Conservation (phyloP, 1,140 invertebrate genomes). For the Anagrus nilaparvatae region DNA sequence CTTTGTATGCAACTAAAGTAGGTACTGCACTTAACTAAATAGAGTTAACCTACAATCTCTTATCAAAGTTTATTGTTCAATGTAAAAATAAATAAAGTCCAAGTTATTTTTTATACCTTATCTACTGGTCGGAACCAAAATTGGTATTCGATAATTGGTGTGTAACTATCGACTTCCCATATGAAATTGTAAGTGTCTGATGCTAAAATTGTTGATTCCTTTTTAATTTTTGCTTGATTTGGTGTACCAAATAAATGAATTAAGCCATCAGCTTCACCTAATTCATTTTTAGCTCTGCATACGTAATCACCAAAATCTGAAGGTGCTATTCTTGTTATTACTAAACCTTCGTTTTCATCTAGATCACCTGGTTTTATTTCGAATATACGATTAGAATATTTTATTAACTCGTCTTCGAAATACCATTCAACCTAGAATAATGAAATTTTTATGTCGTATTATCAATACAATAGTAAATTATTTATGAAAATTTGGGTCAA, state of each 20-base stretch:
- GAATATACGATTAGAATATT: no score
- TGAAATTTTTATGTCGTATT: background rate
- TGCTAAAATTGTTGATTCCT: conserved; percentile 35
- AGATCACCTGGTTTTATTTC: no score
- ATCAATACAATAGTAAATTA: no score
- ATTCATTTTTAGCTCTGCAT: conserved; percentile 62
- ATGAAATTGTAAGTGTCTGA: conserved; percentile 52
- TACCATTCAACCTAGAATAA: conserved; percentile 41
- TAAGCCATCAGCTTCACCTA: conserved; percentile 45
- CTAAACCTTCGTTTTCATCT: no score
- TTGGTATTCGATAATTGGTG: conserved; percentile 60
- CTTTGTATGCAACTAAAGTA: no score
- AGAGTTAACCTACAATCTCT: no score
- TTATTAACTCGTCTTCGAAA: conserved; percentile 40
- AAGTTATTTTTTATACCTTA: no score
- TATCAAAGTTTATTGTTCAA: no score
- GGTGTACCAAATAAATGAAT: conserved; percentile 51
- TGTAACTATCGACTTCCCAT: conserved; percentile 69
- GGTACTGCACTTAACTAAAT: no score
- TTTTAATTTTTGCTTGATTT: conserved; percentile 52
- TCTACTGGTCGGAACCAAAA: conserved; percentile 48
- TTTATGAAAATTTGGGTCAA: no score
- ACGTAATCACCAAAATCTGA: conserved; percentile 73
- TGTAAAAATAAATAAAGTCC: no score
- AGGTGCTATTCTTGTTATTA: no score